Evolutionary conservation across 2,113 vertebrate species (phyloP).

Genomic region (Alouatta palliata): DNA sequence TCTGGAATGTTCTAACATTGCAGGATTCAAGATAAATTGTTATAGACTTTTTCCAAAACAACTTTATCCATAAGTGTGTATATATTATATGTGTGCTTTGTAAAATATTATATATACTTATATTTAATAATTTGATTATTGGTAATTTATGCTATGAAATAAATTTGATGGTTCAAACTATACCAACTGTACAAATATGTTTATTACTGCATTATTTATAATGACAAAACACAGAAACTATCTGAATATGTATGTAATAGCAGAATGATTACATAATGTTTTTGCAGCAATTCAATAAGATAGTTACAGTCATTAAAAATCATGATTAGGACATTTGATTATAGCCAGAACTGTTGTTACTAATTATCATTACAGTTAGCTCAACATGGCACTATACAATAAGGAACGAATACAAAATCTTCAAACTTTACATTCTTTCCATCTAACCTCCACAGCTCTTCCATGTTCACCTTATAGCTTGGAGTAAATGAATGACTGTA

Average conservation of each 20-base stretch:
- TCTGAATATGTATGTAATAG: conserved; percentile 1
- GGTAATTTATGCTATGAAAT: conserved; percentile 19
- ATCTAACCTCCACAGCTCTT: neutral
- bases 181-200: neutral
- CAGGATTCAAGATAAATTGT: conserved; percentile 35
- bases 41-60: conserved; percentile 2
- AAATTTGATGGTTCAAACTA: conserved; percentile 41
- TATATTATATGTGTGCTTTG: neutral
- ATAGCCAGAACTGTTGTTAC: neutral
- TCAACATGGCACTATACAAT: conserved; percentile 12
- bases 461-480: neutral
- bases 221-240: conserved; percentile 31
- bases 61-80: neutral
- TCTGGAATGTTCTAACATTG: conserved; percentile 15
- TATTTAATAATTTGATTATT: neutral
- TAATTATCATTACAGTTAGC: conserved; percentile 33
- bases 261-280: conserved; percentile 50
- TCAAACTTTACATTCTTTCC: neutral
- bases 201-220: conserved; percentile 27
- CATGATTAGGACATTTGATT: conserved; percentile 29
- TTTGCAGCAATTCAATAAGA: neutral
- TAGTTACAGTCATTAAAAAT: conserved; percentile 35
- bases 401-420: conserved; percentile 44
- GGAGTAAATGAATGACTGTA: neutral
- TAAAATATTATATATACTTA: neutral